phyloP scores from a whole-genome alignment of 2,888 invertebrate genomes.

The Coelopa pilipes region DNA sequence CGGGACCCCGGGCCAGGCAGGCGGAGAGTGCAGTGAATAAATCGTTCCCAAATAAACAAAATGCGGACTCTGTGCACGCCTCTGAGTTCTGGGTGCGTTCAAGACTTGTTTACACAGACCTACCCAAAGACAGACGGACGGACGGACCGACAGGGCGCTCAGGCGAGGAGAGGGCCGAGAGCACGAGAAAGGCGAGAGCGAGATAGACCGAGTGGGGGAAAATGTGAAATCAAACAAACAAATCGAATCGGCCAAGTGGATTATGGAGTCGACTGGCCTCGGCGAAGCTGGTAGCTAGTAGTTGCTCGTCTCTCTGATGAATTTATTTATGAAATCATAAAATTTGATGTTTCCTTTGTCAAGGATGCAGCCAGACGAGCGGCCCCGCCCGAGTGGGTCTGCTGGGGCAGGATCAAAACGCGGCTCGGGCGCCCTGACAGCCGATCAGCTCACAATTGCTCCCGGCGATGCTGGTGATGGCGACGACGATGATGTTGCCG shows the following conservation, averaged over 20 bases:
- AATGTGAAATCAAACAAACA: constrained; percentile 13
- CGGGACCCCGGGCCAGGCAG: too few relatives aligned
- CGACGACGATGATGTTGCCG: constrained; percentile 39
- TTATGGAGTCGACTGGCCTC: background rate
- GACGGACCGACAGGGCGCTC: too few relatives aligned
- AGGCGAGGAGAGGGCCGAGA: too few relatives aligned
- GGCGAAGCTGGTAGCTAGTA: background rate
- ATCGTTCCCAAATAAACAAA: too few relatives aligned
- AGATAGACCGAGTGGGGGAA: too few relatives aligned
- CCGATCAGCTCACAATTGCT: constrained; percentile 47
- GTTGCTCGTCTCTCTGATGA: constrained; percentile 10
- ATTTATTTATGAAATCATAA: constrained; percentile 66
- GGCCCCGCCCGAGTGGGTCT: background rate
- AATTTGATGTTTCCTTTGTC: constrained; percentile 65
- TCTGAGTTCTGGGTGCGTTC: background rate
- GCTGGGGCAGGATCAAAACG: constrained; percentile 2
- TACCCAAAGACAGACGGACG: too few relatives aligned
- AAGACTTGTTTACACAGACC: constrained; percentile 1
- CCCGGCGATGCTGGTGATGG: constrained; percentile 24
- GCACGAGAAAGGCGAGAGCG: too few relatives aligned
- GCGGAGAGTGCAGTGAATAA: too few relatives aligned
- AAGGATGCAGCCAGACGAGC: constrained; percentile 1
- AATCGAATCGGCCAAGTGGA: background rate
- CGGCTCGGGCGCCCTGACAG: constrained; percentile 50
- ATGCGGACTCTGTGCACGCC: too few relatives aligned